phyloP scores from a whole-genome alignment of 2,113 vertebrate genomes.

The Nanger granti region DNA sequence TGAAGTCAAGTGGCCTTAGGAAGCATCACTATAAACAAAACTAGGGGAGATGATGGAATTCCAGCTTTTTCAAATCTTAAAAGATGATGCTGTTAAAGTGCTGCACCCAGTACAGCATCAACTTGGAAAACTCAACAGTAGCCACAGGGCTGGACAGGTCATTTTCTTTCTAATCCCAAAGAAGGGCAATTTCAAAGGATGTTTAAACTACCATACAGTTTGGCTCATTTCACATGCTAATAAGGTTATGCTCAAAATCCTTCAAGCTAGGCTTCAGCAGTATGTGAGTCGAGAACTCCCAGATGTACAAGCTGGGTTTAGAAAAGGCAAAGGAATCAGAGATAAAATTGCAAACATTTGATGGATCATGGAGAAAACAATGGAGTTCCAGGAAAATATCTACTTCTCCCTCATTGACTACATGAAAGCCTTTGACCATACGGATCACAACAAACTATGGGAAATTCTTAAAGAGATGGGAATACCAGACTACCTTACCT shows the following conservation, averaged over 20 bases:
- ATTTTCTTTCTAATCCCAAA: background rate
- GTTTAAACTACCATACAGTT: background rate
- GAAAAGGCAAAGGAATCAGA: background rate
- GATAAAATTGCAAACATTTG: background rate
- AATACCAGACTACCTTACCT: background rate
- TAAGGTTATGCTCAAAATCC: background rate
- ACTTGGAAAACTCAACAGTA: background rate
- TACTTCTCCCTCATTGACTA: background rate
- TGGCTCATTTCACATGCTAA: background rate
- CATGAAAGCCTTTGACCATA: background rate
- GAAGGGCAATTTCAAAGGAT: background rate
- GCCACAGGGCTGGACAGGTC: background rate
- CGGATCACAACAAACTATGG: background rate
- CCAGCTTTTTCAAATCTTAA: background rate
- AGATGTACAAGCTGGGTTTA: background rate
- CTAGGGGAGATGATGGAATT: background rate
- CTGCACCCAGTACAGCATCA: background rate
- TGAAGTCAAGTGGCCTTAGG: background rate
- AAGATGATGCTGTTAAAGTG: background rate
- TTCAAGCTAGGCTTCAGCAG: background rate
- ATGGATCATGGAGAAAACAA: background rate
- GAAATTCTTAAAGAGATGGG: background rate
- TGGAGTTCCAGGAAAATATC: background rate
- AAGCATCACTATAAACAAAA: background rate
- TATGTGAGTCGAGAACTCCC: background rate